phyloP scores from a whole-genome alignment of 2,113 vertebrate species.

The Chloroceryle aenea region DNA sequence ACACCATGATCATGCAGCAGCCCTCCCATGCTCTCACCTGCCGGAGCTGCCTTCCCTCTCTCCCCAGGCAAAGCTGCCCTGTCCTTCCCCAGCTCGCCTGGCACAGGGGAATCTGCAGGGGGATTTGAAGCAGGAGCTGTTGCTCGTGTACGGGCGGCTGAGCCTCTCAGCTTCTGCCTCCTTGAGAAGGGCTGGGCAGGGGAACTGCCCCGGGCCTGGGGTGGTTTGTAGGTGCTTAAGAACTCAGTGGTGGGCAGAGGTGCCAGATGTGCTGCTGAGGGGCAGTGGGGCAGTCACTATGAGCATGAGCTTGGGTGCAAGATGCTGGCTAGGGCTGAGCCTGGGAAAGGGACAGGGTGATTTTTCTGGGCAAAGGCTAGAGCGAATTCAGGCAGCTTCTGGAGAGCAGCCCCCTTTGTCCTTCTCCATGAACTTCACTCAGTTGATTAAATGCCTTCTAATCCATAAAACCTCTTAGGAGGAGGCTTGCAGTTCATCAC shows the following conservation, averaged over 20 bases:
- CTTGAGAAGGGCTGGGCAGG: not conserved
- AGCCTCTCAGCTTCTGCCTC: not conserved
- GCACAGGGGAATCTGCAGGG: not conserved
- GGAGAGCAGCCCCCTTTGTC: not conserved
- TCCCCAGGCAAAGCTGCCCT: not conserved
- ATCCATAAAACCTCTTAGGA: not conserved
- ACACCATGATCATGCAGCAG: not conserved
- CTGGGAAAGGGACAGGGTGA: not conserved
- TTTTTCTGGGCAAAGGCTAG: not conserved
- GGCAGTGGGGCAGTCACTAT: not conserved
- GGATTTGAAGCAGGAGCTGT: not conserved
- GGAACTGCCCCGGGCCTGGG: not conserved
- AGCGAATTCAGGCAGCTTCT: not conserved
- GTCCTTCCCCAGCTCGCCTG: too few species aligned
- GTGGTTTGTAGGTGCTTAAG: not conserved
- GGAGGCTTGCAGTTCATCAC: not conserved
- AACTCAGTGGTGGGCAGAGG: not conserved
- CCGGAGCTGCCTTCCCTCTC: not conserved
- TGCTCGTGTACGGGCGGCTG: not conserved
- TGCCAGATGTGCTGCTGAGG: not conserved
- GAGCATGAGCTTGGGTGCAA: not conserved
- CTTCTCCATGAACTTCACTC: not conserved
- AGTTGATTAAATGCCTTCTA: not conserved
- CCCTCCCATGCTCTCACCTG: not conserved
- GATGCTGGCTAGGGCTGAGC: not conserved